Evolutionary conservation across 2,888 invertebrate genomes (phyloP), one percentile per base, ranked within the genome.

Genomic region (Megaustenia siamemsis): DNA sequence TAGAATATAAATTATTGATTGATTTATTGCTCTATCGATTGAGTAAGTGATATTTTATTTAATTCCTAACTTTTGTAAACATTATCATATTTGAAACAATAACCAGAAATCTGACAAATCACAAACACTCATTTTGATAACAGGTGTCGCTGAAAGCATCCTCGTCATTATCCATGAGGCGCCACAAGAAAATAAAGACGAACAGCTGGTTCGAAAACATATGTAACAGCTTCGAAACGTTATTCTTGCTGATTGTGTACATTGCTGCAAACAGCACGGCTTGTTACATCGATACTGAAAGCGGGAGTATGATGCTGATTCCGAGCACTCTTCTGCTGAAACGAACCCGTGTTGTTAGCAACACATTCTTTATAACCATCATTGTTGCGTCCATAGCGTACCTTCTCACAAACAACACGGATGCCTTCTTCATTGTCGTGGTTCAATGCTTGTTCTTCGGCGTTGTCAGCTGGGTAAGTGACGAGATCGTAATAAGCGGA

Each of bases 391-490:
- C 40, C 2, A 2, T 18, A 2, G 28, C 6, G 0, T 66, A 32
- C 35, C 8, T 79, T 28, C 1, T 66, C 63, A 3, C n/a, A 1
- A 43, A 66, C 60, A 66, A 32, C 15, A 68, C 45, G 79, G 79
- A 79, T 15, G 63, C 79, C 0, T 79, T 79, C 66, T 79, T 63
- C 38, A 49, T 68, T 53, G 45, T 79, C 35, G 18, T 49, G 6
- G 66, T 79, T 28, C 79, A 79, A 32, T 32, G 45, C 40, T 32
- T 79, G 35, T 79, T 79, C 49, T 40, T 60, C 40, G 77, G 77
- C 2, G 56, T 77, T 24, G 77, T 77, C 12, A 40, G 60, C 6
- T 77, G 77, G 77, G 77, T 77, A 77, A 60, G 77, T 77, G 43
- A 1, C 24, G 1, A 1, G n/a, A 63, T 63, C n/a, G n/a, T n/a